Conservation (phyloP, 2,797 vertebrate genomes). For the Enteromius argenteus region DNA sequence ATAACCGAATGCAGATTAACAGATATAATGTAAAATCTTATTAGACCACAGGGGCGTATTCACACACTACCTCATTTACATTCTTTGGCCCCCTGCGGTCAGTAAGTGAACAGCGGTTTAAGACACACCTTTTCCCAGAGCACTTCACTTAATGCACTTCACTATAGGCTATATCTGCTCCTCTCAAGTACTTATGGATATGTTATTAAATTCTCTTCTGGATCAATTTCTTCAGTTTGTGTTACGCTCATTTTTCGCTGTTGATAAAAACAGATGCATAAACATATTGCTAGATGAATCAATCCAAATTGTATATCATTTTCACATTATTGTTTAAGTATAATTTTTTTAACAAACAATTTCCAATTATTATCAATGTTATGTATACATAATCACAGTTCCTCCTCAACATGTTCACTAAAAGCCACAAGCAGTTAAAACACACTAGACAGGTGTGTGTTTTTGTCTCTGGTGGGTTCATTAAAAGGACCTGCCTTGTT, state of each 20-base stretch:
- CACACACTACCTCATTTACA: slow-evolving; percentile 1
- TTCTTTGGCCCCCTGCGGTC: background rate
- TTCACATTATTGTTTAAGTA: background rate
- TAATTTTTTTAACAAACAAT: background rate
- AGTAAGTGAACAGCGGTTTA: background rate
- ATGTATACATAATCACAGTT: slow-evolving; percentile 2
- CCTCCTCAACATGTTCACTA: background rate
- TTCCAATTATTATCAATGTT: background rate
- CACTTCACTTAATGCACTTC: background rate
- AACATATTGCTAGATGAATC: background rate
- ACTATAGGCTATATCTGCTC: background rate
- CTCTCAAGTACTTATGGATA: background rate
- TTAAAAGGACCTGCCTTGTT: slow-evolving; percentile 29
- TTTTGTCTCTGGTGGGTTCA: slow-evolving; percentile 36
- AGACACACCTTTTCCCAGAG: background rate
- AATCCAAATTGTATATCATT: too few species aligned
- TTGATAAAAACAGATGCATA: background rate
- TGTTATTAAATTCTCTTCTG: background rate
- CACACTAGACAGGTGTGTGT: slow-evolving; percentile 21
- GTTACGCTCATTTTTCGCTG: background rate
- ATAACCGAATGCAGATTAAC: background rate
- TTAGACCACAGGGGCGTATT: background rate
- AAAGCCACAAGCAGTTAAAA: background rate
- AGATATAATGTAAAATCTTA: background rate
- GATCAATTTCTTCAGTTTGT: background rate